Percentiles rank a stretch among this genome's conserved stretches.
Conservation (phyloP, 2,888 invertebrate species). For the Drosophila imparisetae region DNA sequence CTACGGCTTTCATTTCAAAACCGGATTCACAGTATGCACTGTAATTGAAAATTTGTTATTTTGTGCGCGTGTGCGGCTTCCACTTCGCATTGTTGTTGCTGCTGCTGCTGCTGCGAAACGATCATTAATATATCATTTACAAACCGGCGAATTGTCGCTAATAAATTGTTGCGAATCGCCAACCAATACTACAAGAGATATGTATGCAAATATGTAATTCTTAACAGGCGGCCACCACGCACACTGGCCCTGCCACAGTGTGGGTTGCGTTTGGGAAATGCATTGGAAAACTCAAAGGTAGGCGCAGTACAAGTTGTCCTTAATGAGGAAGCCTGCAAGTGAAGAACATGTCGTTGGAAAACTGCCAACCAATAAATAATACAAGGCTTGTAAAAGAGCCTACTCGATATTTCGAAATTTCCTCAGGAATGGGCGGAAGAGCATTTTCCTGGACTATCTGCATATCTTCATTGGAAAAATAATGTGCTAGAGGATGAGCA, state of each 20-base stretch:
- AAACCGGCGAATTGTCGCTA: slow-evolving; percentile 75
- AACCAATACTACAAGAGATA: slow-evolving; percentile 25
- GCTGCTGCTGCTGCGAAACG: slow-evolving; percentile 58
- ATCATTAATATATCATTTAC: slow-evolving; percentile 81
- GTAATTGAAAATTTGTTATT: slow-evolving; percentile 77
- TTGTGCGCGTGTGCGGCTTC: slow-evolving; percentile 69
- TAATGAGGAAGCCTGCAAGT: not conserved
- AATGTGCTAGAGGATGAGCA: accelerated
- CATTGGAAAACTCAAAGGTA: slow-evolving; percentile 15
- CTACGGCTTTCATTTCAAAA: slow-evolving; percentile 71
- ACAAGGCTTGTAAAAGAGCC: not conserved
- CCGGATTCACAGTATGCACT: slow-evolving; percentile 67
- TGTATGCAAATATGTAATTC: slow-evolving; percentile 23
- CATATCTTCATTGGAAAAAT: not conserved
- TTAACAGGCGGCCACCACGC: slow-evolving; percentile 26
- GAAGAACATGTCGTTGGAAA: not conserved
- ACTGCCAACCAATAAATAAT: slow-evolving; percentile 5
- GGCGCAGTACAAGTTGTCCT: not conserved
- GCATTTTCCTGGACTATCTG: not conserved
- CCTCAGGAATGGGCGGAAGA: not conserved
- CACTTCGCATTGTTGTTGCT: slow-evolving; percentile 16
- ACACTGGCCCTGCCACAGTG: slow-evolving; percentile 21
- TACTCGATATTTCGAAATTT: not conserved
- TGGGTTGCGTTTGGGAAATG: slow-evolving; percentile 47
- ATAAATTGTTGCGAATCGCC: slow-evolving; percentile 69